Evolutionary conservation across 2,113 vertebrate genomes (phyloP).

Genomic region (Leucopsar rothschildi): DNA sequence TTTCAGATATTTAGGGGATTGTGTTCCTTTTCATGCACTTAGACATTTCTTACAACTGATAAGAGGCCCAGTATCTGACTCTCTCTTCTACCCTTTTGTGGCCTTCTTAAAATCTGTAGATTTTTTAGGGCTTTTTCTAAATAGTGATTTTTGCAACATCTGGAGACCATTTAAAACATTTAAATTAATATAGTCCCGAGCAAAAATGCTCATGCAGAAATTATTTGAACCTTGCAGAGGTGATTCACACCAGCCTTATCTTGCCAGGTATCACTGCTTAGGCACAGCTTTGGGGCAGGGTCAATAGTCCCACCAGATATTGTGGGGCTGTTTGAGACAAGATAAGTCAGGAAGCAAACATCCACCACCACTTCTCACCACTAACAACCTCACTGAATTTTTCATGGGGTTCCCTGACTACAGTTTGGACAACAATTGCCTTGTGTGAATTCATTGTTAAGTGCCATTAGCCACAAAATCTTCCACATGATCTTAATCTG

Average conservation of each 20-base stretch:
- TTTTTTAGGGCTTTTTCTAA: neutral
- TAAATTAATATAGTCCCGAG: neutral
- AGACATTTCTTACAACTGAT: neutral
- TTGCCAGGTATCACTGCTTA: neutral
- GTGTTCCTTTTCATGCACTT: neutral
- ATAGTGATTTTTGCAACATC: neutral
- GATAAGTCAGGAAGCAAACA: neutral
- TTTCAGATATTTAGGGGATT: neutral
- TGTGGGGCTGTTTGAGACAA: neutral
- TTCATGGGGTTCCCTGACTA: neutral
- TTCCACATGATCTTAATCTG: neutral
- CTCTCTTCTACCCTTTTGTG: neutral
- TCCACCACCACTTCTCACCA: neutral
- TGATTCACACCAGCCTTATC: neutral
- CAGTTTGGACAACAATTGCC: neutral
- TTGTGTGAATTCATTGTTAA: neutral
- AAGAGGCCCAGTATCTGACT: neutral
- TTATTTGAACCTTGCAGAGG: neutral
- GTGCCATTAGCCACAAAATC: neutral
- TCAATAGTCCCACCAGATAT: neutral
- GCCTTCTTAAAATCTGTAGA: neutral
- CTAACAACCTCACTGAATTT: neutral
- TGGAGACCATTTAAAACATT: neutral
- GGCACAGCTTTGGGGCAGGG: neutral
- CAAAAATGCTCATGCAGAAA: neutral